phyloP scores from a whole-genome alignment of 2,797 vertebrate species.

The Orestias chungarensis region DNA sequence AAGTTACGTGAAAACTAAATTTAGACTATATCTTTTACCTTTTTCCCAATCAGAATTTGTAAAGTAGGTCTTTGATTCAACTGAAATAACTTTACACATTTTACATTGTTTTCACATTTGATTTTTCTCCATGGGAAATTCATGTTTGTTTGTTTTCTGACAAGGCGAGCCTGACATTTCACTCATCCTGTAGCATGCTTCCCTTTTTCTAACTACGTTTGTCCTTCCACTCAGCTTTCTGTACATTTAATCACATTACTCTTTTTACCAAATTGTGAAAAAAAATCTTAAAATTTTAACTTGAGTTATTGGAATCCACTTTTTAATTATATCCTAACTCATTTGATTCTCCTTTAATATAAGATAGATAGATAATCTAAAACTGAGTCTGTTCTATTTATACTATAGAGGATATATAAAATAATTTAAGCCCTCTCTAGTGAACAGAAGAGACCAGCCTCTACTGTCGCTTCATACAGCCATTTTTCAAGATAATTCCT shows the following conservation, averaged over 20 bases:
- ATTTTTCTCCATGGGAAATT: too few species aligned
- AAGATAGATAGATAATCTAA: conserved; percentile 45
- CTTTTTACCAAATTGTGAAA: neutral
- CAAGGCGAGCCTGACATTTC: too few species aligned
- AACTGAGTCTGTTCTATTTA: conserved; percentile 61
- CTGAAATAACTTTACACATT: too few species aligned
- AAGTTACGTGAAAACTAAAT: too few species aligned
- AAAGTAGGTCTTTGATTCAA: too few species aligned
- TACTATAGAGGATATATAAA: conserved; percentile 23
- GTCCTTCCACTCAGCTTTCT: neutral
- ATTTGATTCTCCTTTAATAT: neutral
- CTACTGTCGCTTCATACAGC: conserved; percentile 67
- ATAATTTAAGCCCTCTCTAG: conserved; percentile 8
- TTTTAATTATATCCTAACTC: neutral
- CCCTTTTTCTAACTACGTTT: neutral
- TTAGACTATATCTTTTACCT: too few species aligned
- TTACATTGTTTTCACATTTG: too few species aligned
- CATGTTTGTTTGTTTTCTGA: too few species aligned
- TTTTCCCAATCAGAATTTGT: too few species aligned
- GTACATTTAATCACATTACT: too few species aligned
- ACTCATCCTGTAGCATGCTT: too few species aligned
- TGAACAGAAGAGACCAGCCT: conserved; percentile 10
- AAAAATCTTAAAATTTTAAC: neutral
- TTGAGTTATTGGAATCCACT: neutral
- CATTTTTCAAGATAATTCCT: conserved; percentile 93